phyloP scores from a whole-genome alignment of 1,140 invertebrate species.

The Drosophila kohkoa region DNA sequence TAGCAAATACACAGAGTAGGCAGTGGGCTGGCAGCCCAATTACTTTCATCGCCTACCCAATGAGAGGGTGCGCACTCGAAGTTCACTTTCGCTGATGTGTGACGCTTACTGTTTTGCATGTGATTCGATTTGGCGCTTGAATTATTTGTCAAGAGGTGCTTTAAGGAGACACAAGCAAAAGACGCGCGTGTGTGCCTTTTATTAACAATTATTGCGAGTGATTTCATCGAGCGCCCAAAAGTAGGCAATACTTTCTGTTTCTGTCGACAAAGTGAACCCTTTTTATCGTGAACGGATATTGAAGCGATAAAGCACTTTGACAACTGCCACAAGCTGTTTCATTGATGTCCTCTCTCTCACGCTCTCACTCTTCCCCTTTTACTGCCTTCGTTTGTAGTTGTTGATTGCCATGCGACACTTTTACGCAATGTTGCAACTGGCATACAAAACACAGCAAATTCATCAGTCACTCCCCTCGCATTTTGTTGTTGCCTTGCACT shows the following conservation, averaged over 20 bases:
- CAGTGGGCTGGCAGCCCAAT: slow-evolving; percentile 27
- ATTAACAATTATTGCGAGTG: slow-evolving; percentile 47
- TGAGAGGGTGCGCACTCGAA: not conserved
- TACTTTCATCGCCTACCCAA: slow-evolving; percentile 34
- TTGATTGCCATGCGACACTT: slow-evolving; percentile 62
- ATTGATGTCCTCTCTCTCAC: slow-evolving; percentile 5
- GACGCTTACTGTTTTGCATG: slow-evolving; percentile 15
- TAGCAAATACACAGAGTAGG: slow-evolving; percentile 33
- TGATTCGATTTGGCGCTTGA: slow-evolving; percentile 43
- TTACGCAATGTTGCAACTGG: slow-evolving; percentile 46
- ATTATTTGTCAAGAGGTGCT: slow-evolving; percentile 30
- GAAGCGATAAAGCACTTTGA: slow-evolving; percentile 14
- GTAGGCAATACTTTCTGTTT: slow-evolving; percentile 16
- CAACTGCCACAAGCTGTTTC: slow-evolving; percentile 21
- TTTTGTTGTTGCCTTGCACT: slow-evolving; percentile 48
- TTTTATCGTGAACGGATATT: slow-evolving; percentile 16
- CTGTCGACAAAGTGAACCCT: not conserved
- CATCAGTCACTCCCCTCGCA: slow-evolving; percentile 15
- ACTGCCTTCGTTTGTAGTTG: not conserved
- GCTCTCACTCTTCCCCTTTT: not conserved
- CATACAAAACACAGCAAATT: slow-evolving; percentile 33
- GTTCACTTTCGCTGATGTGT: slow-evolving; percentile 11
- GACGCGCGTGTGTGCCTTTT: slow-evolving; percentile 41
- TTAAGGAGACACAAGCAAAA: slow-evolving; percentile 10
- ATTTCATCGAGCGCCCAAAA: slow-evolving; percentile 23